These are phyloP conservation scores for Melanotaenia maccullochi DNA, from an alignment of 2,797 vertebrate species.

Conservation along the genomic window DNA sequence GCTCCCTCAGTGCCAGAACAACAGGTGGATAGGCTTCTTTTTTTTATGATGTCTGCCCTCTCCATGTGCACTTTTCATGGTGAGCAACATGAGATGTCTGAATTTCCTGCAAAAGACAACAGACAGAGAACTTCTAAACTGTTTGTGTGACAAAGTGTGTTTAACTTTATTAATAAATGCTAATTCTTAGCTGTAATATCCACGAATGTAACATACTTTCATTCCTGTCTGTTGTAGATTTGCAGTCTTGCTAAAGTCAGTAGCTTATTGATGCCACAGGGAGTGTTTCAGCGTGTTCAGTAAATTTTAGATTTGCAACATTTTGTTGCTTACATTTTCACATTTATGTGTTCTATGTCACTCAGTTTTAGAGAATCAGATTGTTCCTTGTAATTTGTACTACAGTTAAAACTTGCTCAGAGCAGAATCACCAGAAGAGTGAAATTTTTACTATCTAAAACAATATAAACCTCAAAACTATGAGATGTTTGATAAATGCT, in stretches of 20 bases:
- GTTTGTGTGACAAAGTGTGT: constrained; percentile 12
- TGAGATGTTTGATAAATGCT: no score
- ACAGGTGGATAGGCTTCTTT: constrained; percentile 84
- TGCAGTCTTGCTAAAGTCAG: neutral
- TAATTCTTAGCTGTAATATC: constrained; percentile 9
- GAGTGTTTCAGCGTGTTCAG: neutral
- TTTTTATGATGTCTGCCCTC: constrained; percentile 83
- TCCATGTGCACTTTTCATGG: constrained; percentile 66
- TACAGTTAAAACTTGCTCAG: no score
- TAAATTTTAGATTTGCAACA: neutral
- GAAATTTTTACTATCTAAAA: no score
- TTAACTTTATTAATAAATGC: constrained; percentile 30
- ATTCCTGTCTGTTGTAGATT: neutral
- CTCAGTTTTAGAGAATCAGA: no score
- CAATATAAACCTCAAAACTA: no score
- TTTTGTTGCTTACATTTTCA: neutral
- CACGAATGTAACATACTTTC: accelerated
- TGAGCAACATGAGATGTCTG: constrained; percentile 81
- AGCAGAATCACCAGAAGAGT: no score
- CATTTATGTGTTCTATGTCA: neutral
- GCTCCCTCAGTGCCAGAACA: constrained; percentile 69
- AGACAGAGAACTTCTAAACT: constrained; percentile 48
- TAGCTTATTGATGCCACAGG: neutral
- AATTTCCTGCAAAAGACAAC: constrained; percentile 66
- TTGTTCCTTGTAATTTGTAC: no score